Evolutionary conservation across 1,140 invertebrate species (phyloP).

Genomic region (Cryptotermes secundus): DNA sequence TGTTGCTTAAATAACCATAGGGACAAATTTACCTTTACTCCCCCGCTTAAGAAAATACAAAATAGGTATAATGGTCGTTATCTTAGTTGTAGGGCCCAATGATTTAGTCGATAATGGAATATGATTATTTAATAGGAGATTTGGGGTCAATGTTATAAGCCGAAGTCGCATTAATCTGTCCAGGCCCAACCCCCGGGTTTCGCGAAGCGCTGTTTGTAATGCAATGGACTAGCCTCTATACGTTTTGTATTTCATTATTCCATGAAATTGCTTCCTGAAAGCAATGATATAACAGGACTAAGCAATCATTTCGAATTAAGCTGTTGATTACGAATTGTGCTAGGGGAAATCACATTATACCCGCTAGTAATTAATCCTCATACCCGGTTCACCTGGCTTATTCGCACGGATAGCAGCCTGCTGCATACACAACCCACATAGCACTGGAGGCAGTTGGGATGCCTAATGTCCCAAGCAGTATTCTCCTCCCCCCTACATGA

Average conservation of each 20-base stretch:
- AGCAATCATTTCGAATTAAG: background rate
- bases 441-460: constrained; percentile 9
- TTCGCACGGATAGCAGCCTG: too few relatives aligned
- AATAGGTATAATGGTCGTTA: too few relatives aligned
- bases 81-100: too few relatives aligned
- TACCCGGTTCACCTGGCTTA: constrained; percentile 3
- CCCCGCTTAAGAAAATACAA: too few relatives aligned
- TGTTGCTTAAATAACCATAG: too few relatives aligned
- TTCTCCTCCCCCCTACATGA: too few relatives aligned
- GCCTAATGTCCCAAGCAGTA: background rate
- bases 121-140: too few relatives aligned
- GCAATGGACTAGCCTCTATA: background rate
- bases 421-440: background rate
- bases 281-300: background rate
- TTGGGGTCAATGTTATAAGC: too few relatives aligned
- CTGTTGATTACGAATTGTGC: background rate
- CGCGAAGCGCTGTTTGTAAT: background rate
- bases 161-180: too few relatives aligned
- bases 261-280: constrained; percentile 2
- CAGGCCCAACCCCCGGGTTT: too few relatives aligned
- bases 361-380: background rate
- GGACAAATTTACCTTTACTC: too few relatives aligned
- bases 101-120: too few relatives aligned
- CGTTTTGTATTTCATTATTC: background rate
- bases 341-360: background rate